These are phyloP conservation scores for Protosalanx chinensis DNA, from an alignment of 2,797 vertebrate species.

Conservation along the genomic window DNA sequence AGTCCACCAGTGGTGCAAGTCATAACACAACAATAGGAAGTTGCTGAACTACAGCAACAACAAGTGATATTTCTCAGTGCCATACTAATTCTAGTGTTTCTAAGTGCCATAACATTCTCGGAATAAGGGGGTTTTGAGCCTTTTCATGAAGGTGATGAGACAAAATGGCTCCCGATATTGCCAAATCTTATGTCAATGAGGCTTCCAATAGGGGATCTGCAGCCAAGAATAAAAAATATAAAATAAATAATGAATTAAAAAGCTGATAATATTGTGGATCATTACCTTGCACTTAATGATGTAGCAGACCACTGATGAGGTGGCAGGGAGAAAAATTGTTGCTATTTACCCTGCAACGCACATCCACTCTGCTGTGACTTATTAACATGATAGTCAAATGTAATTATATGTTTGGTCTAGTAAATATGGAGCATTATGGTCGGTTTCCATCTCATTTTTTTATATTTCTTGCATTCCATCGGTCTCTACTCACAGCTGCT, in stretches of 20 bases:
- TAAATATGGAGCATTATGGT: background rate
- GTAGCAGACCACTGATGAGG: conserved; percentile 27
- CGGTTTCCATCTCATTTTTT: background rate
- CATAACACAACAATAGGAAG: no score
- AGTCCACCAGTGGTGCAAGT: no score
- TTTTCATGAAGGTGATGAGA: background rate
- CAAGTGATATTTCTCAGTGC: no score
- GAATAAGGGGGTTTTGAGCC: no score
- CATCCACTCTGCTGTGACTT: conserved; percentile 12
- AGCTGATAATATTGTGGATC: conserved; percentile 32
- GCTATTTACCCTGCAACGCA: conserved; percentile 18
- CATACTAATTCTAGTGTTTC: no score
- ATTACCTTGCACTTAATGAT: conserved; percentile 38
- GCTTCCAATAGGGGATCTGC: conserved; percentile 7
- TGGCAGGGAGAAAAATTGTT: conserved; percentile 26
- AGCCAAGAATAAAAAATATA: conserved; percentile 14
- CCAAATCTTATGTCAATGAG: conserved; percentile 17
- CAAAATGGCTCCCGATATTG: background rate
- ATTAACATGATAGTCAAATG: conserved; percentile 23
- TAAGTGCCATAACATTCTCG: no score
- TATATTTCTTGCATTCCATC: no score
- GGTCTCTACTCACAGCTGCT: background rate
- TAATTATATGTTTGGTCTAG: conserved; percentile 14
- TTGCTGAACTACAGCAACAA: no score
- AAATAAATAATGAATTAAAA: background rate